phyloP scores from a whole-genome alignment of 2,113 vertebrate species.

The Dasyprocta punctata region DNA sequence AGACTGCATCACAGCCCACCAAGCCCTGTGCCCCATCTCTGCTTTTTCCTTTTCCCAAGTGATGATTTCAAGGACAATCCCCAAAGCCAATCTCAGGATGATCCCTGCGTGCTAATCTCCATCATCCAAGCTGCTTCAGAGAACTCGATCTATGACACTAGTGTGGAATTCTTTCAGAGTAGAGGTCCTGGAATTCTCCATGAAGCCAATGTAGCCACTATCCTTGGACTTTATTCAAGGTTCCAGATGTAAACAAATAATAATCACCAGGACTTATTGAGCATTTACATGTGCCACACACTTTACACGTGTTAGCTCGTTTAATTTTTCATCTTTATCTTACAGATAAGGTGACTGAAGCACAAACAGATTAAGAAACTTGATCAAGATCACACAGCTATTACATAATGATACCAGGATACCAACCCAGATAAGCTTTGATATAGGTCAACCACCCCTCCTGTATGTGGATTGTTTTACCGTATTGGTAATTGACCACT shows the following conservation, averaged over 20 bases:
- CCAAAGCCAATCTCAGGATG: not conserved
- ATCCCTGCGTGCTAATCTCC: not conserved
- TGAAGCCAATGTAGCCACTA: not conserved
- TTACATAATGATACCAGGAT: not conserved
- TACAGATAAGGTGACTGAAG: not conserved
- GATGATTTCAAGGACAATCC: not conserved
- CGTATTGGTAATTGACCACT: not conserved
- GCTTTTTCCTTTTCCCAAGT: not conserved
- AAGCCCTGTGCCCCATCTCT: not conserved
- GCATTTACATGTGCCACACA: not conserved
- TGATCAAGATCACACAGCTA: not conserved
- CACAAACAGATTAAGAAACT: not conserved
- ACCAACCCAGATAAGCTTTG: not conserved
- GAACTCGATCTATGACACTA: not conserved
- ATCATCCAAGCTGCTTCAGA: not conserved
- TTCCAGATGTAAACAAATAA: not conserved
- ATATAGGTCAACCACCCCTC: not conserved
- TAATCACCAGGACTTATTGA: not conserved
- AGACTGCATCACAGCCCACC: not conserved
- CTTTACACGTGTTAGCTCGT: not conserved
- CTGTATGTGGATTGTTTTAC: not conserved
- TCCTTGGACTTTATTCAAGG: not conserved
- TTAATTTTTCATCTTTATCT: not conserved
- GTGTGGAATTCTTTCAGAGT: not conserved
- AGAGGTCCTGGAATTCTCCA: not conserved